phyloP scores from a whole-genome alignment of 2,888 invertebrate species.

The Chymomyza amoena region DNA sequence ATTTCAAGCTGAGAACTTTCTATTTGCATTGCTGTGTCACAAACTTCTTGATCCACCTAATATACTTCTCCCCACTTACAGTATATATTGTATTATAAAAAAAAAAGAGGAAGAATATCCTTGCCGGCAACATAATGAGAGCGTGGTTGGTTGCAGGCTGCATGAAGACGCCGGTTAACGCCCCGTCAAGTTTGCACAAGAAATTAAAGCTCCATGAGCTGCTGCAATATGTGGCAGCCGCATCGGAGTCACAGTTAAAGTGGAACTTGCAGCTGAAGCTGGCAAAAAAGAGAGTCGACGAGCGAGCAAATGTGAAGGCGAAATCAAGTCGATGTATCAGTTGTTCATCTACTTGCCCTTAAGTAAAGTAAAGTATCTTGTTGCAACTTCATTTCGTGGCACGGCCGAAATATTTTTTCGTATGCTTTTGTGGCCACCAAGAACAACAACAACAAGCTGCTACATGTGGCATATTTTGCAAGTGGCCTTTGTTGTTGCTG shows the following conservation, averaged over 20 bases:
- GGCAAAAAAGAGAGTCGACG: slow-evolving; percentile 41
- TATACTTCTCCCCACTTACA: neutral
- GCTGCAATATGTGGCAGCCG: neutral
- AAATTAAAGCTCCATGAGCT: slow-evolving; percentile 55
- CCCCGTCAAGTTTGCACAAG: slow-evolving; percentile 62
- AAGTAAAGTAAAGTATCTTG: slow-evolving; percentile 74
- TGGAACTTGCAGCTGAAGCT: neutral
- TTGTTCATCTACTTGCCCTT: slow-evolving; percentile 74
- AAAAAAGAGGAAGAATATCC: neutral
- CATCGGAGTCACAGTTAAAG: neutral
- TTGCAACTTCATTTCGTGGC: slow-evolving; percentile 71
- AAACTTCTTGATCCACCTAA: slow-evolving; percentile 27
- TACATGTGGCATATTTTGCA: slow-evolving; percentile 65
- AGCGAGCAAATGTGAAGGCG: neutral
- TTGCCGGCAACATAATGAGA: slow-evolving; percentile 54
- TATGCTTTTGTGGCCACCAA: slow-evolving; percentile 53
- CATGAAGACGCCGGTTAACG: slow-evolving; percentile 4
- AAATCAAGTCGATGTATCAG: slow-evolving; percentile 58
- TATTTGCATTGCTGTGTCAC: no score
- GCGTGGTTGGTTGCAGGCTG: slow-evolving; percentile 20
- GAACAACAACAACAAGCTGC: slow-evolving; percentile 46
- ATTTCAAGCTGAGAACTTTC: no score
- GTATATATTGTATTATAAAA: neutral
- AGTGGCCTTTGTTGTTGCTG: slow-evolving; percentile 25
- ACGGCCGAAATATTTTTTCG: slow-evolving; percentile 66